Evolutionary conservation across 2,797 vertebrate species (phyloP).

Genomic region (Brachyrhaphis roseni): DNA sequence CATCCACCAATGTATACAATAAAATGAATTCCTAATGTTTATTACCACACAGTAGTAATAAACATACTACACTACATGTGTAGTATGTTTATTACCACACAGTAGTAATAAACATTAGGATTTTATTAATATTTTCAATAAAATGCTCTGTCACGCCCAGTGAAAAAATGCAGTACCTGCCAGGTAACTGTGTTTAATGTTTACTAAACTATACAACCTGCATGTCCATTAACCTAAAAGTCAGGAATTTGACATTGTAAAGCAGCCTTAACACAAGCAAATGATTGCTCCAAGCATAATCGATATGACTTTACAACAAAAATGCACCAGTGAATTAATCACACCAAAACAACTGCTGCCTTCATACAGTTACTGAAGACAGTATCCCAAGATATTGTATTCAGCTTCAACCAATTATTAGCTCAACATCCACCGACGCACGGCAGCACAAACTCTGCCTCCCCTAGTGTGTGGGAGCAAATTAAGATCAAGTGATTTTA

Average conservation of each 20-base stretch:
- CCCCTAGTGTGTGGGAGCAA: constrained; percentile 67
- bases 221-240: not conserved
- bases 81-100: not conserved
- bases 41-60: not conserved
- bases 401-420: constrained; percentile 23
- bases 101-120: too few relatives aligned
- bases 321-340: not conserved
- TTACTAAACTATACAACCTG: constrained; percentile 2
- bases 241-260: not conserved
- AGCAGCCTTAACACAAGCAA: not conserved
- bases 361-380: constrained; percentile 15
- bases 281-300: constrained; percentile 1
- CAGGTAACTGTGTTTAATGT: not conserved
- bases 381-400: constrained; percentile 20
- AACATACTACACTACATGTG: too few relatives aligned
- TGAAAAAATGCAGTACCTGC: not conserved
- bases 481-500: constrained; percentile 61
- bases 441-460: constrained; percentile 43
- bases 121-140: not conserved
- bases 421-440: constrained; percentile 40
- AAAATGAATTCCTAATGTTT: not conserved
- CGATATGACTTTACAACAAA: constrained; percentile 2
- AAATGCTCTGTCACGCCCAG: not conserved
- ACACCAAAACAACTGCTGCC: constrained; percentile 13
- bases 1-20: not conserved